A percentile compares a stretch with the other conserved stretches of the same genome.
Evolutionary conservation across 2,113 vertebrate genomes (phyloP).

Genomic region (Laticauda colubrina): DNA sequence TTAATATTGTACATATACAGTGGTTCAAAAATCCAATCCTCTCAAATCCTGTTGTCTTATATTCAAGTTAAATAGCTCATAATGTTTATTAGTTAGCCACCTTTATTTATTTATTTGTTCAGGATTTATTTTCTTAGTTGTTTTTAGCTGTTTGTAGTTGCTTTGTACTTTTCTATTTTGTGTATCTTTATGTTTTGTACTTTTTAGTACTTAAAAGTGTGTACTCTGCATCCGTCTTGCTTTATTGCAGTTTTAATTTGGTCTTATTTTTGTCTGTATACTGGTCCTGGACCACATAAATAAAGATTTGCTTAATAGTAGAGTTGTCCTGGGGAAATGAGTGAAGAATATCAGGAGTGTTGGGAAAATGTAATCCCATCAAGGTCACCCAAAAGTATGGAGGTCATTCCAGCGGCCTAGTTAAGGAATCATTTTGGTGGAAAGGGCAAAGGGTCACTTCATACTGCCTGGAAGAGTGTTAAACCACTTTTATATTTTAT

Average conservation of each 20-base stretch:
- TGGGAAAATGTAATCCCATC: not conserved
- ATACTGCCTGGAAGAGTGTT: not conserved
- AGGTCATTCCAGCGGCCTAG: not conserved
- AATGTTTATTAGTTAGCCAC: not conserved
- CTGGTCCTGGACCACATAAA: not conserved
- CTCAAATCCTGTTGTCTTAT: not conserved
- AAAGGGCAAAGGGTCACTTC: not conserved
- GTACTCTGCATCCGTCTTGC: not conserved
- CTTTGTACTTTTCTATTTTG: not conserved
- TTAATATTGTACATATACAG: not conserved
- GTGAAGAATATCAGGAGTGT: not conserved
- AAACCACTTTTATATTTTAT: not conserved
- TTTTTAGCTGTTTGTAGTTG: not conserved
- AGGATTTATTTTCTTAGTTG: not conserved
- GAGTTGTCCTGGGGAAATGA: not conserved
- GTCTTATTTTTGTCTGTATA: not conserved
- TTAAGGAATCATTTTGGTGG: not conserved
- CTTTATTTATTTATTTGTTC: no score
- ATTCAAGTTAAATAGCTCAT: not conserved
- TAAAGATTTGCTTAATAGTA: not conserved
- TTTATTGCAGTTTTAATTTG: not conserved
- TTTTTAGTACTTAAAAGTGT: not conserved
- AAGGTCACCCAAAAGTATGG: not conserved
- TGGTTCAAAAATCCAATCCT: not conserved
- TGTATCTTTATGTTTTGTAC: not conserved